Evolutionary conservation across 1,140 invertebrate genomes (phyloP), one percentile per base, ranked within the genome.

Genomic region (Papilio machaon): DNA sequence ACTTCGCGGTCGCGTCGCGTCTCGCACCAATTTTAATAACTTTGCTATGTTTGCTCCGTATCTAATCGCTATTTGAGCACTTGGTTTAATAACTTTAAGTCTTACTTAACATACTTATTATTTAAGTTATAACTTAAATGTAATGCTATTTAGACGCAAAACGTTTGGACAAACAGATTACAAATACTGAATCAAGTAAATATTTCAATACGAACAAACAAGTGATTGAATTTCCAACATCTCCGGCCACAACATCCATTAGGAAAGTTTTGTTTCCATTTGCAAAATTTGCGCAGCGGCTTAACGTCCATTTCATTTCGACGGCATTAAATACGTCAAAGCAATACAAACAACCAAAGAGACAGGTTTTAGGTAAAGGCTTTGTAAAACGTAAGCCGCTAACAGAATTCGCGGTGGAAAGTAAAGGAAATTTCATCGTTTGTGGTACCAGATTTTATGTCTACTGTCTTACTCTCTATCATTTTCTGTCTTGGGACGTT

Each of bases 231-330:
- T 49, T 74, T 74, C 17, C 38, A 74, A 74, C 46, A 35, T 38
- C 30, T 15, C 64, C 23, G 64, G 23, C 64, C 64, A 35, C 64
- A 35, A 35, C 11, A 30, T 77, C 75, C 75, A 77, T 77, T 77
- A 58, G 49, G 15, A 35, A 58, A 35, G 75, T 78, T 78, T 78
- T 43, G 75, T 6, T 78, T 38, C 75, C 75, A 78, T 78, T 78
- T 78, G 75, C 30, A 38, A 58, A 78, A 78, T 78, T 58, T 35
- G 17, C 9, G 30, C 49, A 46, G 46, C 46, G 30, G 64, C 64
- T 70, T 70, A 35, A 70, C 15, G 64, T 70, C 64, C 64, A 70
- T 70, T 60, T 70, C 64, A 35, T 70, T 70, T 15, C n/a, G 7
- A 70, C 64, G 64, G 64, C 64, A 38, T 70, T 70, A 35, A 35